These are phyloP conservation scores for Pasiphila rectangulata DNA, from an alignment of 2,888 invertebrate genomes.

Conservation along the genomic window DNA sequence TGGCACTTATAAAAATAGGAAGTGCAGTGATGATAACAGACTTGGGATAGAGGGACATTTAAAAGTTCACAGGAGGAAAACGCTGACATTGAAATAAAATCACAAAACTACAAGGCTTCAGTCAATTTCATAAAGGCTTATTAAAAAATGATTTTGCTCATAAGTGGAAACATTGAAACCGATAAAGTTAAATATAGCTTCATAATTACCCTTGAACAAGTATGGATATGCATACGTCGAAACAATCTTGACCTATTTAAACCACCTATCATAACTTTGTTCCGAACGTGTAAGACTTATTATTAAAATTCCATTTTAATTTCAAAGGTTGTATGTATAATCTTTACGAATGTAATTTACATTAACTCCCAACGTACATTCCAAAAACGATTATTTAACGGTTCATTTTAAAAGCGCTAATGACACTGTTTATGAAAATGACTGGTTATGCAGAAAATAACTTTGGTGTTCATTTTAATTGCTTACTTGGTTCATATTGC, in stretches of 20 bases:
- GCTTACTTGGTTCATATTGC: constrained; percentile 16
- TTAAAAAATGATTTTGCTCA: too few species aligned
- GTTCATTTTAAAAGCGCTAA: constrained; percentile 26
- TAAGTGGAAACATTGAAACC: too few species aligned
- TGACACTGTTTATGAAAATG: constrained; percentile 22
- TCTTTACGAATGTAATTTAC: constrained; percentile 11
- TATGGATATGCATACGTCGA: background rate
- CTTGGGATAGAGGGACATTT: too few species aligned
- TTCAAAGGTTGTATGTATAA: constrained; percentile 25
- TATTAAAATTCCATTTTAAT: constrained; percentile 25
- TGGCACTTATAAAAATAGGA: too few species aligned
- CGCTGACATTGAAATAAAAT: too few species aligned
- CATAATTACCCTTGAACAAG: constrained; percentile 3
- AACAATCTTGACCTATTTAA: constrained; percentile 5
- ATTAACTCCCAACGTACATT: constrained; percentile 32
- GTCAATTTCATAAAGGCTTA: too few species aligned
- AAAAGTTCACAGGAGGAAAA: too few species aligned
- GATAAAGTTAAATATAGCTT: too few species aligned
- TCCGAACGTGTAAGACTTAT: constrained; percentile 12
- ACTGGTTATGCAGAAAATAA: constrained; percentile 8
- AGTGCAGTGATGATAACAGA: too few species aligned
- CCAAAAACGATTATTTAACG: constrained; percentile 38
- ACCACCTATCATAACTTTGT: constrained; percentile 13
- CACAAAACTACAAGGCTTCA: too few species aligned
- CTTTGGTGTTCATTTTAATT: constrained; percentile 1